Conservation (phyloP, 1,140 invertebrate genomes). For the Drosophila parabipectinata region DNA sequence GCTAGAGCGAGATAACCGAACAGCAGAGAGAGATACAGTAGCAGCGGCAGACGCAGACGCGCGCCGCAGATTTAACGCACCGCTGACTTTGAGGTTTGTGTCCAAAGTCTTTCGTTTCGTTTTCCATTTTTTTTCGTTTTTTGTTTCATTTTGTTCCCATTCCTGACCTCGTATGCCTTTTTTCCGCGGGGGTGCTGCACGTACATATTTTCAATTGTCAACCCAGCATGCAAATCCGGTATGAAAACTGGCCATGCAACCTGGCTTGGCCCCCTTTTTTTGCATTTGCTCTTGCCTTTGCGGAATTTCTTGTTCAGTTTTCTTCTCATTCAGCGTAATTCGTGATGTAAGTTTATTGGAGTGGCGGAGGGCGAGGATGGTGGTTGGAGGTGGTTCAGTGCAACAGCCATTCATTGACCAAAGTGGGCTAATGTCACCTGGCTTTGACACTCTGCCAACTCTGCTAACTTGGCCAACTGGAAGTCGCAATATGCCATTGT, state of each 20-base stretch:
- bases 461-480: conserved; percentile 24
- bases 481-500: conserved; percentile 20
- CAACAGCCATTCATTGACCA: conserved; percentile 21
- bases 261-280: conserved; percentile 9
- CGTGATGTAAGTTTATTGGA: conserved; percentile 21
- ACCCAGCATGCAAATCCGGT: conserved; percentile 20
- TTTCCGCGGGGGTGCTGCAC: conserved; percentile 4
- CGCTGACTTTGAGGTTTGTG: conserved; percentile 66
- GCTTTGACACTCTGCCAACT: conserved; percentile 39
- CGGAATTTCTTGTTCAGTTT: conserved; percentile 26
- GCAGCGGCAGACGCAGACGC: conserved; percentile 5
- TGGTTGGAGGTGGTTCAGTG: neutral
- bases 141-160: conserved; percentile 5
- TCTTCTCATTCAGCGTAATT: conserved; percentile 15
- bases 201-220: conserved; percentile 21
- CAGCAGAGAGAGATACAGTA: neutral
- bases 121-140: conserved; percentile 11
- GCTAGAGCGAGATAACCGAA: conserved; percentile 11
- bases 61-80: conserved; percentile 60
- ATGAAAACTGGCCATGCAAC: conserved; percentile 4
- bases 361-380: neutral
- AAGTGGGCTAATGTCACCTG: conserved; percentile 39
- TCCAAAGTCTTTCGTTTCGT: conserved; percentile 73
- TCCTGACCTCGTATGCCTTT: conserved; percentile 69
- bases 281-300: neutral